These are phyloP conservation scores for Sesamia nonagrioides DNA, from an alignment of 1,140 invertebrate genomes.

Conservation along the genomic window DNA sequence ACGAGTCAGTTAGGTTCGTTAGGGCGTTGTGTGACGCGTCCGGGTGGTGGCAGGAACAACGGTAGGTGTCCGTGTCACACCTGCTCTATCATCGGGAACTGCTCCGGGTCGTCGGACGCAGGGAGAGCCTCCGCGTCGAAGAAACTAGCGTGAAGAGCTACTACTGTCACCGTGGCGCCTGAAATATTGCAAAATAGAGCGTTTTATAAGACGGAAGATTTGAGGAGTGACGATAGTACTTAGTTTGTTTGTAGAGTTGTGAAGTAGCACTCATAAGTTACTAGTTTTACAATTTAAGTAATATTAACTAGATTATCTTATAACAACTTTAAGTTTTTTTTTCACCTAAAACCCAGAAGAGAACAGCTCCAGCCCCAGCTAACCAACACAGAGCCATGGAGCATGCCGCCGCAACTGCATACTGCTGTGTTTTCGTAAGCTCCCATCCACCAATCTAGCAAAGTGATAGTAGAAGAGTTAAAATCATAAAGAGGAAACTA, in stretches of 20 bases:
- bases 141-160: slow-evolving; percentile 93
- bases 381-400: slow-evolving; percentile 95
- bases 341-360: slow-evolving; percentile 95
- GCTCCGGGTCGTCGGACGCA: slow-evolving; percentile 66
- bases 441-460: slow-evolving; percentile 89
- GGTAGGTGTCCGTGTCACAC: slow-evolving; percentile 77
- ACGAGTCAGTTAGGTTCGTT: slow-evolving; percentile 31
- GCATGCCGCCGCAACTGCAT: slow-evolving; percentile 90
- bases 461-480: not conserved
- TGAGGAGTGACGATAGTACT: too few relatives aligned
- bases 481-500: slow-evolving; percentile 1
- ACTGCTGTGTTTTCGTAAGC: slow-evolving; percentile 93
- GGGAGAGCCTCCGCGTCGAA: slow-evolving; percentile 91
- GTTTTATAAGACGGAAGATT: too few relatives aligned
- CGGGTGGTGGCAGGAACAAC: slow-evolving; percentile 62
- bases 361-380: slow-evolving; percentile 93
- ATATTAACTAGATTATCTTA: too few relatives aligned
- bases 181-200: slow-evolving; percentile 46
- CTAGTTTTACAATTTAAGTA: too few relatives aligned
- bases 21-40: slow-evolving; percentile 37
- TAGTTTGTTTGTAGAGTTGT: too few relatives aligned
- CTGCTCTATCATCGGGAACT: slow-evolving; percentile 81
- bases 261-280: too few relatives aligned
- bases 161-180: slow-evolving; percentile 92
- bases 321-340: too few relatives aligned